Base-by-base conservation (phyloP, 1,140 invertebrate species). In the Palaemon carinicauda region DNA sequence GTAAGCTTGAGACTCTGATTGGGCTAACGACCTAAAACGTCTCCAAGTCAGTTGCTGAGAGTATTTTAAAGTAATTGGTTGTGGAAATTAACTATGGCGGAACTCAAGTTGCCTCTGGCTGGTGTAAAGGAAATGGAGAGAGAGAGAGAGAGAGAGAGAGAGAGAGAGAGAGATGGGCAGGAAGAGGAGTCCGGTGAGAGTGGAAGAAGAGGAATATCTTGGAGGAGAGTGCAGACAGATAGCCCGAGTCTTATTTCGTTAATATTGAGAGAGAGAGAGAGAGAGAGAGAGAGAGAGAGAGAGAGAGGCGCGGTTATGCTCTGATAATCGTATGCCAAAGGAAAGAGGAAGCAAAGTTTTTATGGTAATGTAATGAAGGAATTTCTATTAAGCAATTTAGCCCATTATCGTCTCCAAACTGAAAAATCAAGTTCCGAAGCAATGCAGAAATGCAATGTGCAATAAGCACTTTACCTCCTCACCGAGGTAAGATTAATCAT, bases 1-100 rank as follows among this genome's bases (percentile, higher is more conserved):
- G 41, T 9, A 41, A 41, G 41, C 41, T 41, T 12, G 1, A 41
- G 41, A 41, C 12, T 41, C 41, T 73, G 5, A 29, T 51, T 56
- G 54, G 52, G 10, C 15, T 54, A 73, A 33, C 17, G 56, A 79
- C 52, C 50, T 27, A 51, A 56, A 52, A 24, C 52, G 69, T 56
- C 27, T 69, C 74, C 69, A 71, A 10, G 27, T 29, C 60, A 41
- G 60, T 15, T 5, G 60, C 31, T 27, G 27, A 65, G 60, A 69
- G 21, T 19, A 69, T 69, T 51, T 81, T 33, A 33, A 21, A 53
- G 81, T 73, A 74, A 82, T 73, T 29, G 71, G n/a, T 17, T 4
- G 52, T 50, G 71, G 24, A 71, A 79, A 79, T 69, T 79, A 79
- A 54, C 50, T 69, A 24, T 56, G 53, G 33, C 75, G 82, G 82